Evolutionary conservation across 2,113 vertebrate species (phyloP), one percentile per base, ranked within the genome.

Genomic region (Eptesicus fuscus): DNA sequence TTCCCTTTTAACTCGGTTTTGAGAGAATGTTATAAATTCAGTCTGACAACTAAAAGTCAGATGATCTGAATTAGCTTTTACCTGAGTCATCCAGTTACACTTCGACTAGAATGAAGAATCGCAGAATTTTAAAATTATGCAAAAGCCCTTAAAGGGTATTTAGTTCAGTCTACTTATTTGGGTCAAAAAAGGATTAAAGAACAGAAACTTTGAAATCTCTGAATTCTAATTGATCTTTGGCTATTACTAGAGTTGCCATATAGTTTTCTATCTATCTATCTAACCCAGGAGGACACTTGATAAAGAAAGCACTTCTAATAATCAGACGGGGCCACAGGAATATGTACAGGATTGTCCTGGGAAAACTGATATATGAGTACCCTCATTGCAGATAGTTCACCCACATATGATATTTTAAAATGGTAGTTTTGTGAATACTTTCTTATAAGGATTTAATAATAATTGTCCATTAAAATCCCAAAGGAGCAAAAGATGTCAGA

Each of bases 51-150:
- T 79, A 88, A 80, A 94, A 89, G 42, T 92, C 70, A 84, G 4
- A 67, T 63, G 77, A 20, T 95, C 44, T 51, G 83, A 89, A 76
- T 78, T 71, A 85, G 30, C 51, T 91, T 88, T 94, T 78, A 77
- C 37, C 28, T 70, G 53, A 95, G 79, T 59, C 40, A 76, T 76
- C 83, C n/a, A 90, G 30, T 88, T 82, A 42, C 18, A 93, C 11
- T 88, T 84, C 35, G 51, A 32, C 47, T 83, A 86, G 47, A 95
- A 47, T 56, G 18, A 83, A 71, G 6, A 71, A 86, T 94, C 14
- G 61, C 20, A 77, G 63, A 71, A 92, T 84, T 76, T 83, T 76
- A 32, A 74, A 91, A 65, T 94, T 80, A 76, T 53, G 42, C 23
- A 73, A 77, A 89, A 86, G 4, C 23, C 42, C 32, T 84, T 76